These are phyloP conservation scores for Lepus townsendii DNA, from an alignment of 2,797 vertebrate species.

Conservation along the genomic window DNA sequence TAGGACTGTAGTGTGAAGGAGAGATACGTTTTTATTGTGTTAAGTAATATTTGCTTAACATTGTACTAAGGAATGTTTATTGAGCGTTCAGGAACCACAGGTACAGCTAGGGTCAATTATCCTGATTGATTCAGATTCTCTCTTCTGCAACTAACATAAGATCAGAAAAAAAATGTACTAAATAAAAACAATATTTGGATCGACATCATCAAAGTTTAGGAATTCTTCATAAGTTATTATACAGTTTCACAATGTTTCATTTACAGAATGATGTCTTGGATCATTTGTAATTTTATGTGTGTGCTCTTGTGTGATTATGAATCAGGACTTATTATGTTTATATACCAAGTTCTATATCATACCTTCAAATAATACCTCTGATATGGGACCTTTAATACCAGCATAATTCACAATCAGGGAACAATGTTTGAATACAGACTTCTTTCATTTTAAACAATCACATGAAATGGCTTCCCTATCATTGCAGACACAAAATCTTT, in stretches of 20 bases:
- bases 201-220: neutral
- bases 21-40: neutral
- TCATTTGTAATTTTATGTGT: neutral
- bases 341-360: neutral
- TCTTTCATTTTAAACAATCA: neutral
- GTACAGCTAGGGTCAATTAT: neutral
- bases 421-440: neutral
- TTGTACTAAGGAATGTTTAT: neutral
- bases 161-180: neutral
- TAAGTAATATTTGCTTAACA: neutral
- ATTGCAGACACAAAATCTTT: neutral
- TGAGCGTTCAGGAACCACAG: neutral
- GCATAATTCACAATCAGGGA: neutral
- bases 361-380: neutral
- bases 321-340: neutral
- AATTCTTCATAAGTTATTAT: conserved; percentile 5
- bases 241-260: conserved; percentile 2
- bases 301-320: neutral
- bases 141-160: neutral
- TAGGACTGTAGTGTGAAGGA: neutral
- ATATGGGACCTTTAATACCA: neutral
- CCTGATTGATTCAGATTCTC: neutral
- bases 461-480: neutral
- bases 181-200: conserved; percentile 14
- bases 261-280: conserved; percentile 1